Base-by-base conservation (phyloP, 2,888 invertebrate species). In the Heliconius ismenius region DNA sequence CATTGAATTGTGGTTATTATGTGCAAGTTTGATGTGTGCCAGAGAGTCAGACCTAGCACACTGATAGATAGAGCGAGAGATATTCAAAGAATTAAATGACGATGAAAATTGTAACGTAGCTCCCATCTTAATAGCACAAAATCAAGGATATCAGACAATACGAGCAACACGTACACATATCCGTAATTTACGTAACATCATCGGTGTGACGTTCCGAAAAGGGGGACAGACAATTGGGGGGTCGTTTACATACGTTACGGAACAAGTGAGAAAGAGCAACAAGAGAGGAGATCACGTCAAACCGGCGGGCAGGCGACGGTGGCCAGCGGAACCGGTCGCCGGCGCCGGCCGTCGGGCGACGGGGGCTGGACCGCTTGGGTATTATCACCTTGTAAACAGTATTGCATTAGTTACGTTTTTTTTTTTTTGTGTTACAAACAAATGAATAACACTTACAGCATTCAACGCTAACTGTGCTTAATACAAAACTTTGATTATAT, bases 1-100 rank as follows among this genome's bases (percentile, higher is more conserved):
- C 93, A 93, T 94, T 94, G 93, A 93, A 94, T 93, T 93, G 94
- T 93, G 92, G 93, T 93, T 93, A 94, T 93, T 93, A 94, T 93
- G 93, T 93, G 93, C 92, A 92, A 90, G 90, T 93, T 93, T 93
- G 94, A 92, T 87, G 89, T 87, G 87, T 90, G 94, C 94, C 94
- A 94, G 89, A 87, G 82, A 86, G 89, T 88, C 89, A 84, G 88
- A 90, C 91, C 89, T 90, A 91, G 90, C 90, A 86, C 90, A 88
- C 90, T 87, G 90, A 90, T 90, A 89, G n/a, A n/a, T n/a, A n/a
- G n/a, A n/a, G 86, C 86, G 84, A 92, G 84, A 92, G 91, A 92
- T 93, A 92, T 93, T 91, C 92, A 84, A 90, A 88, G 90, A 93
- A 93, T 91, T 88, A 87, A 84, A 83, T 81, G 72, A 68, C 49